A percentile compares a stretch with the other conserved stretches of the same genome.
These are phyloP conservation scores for Archivesica marissinica DNA, from an alignment of 1,140 invertebrate genomes.

Conservation along the genomic window DNA sequence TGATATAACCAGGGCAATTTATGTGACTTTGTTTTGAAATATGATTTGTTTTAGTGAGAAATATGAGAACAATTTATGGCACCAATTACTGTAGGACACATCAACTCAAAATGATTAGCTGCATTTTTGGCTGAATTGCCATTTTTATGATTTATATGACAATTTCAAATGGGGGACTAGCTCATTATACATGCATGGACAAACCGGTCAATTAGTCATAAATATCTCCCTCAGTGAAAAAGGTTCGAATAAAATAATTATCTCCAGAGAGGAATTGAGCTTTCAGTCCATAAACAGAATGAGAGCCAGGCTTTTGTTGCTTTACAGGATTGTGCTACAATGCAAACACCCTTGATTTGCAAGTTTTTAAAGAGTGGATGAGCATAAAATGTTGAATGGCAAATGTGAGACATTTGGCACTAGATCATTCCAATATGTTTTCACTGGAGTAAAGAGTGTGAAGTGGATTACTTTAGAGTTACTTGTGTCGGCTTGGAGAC, in stretches of 20 bases:
- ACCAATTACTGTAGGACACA: conserved; percentile 19
- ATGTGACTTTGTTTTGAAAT: too few species aligned
- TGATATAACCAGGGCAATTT: too few species aligned
- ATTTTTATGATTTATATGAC: conserved; percentile 58
- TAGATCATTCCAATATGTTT: conserved; percentile 36
- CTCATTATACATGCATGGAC: conserved; percentile 17
- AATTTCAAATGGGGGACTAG: conserved; percentile 16
- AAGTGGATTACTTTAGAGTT: conserved; percentile 37
- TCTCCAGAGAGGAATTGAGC: not conserved
- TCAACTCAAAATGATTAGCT: conserved; percentile 24
- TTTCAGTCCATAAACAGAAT: not conserved
- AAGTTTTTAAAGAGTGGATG: not conserved
- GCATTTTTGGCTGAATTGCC: conserved; percentile 28
- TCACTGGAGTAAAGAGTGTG: not conserved
- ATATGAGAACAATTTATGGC: not conserved
- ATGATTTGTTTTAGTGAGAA: conserved; percentile 17
- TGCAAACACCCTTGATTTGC: conserved; percentile 3
- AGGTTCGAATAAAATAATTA: not conserved
- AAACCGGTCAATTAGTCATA: conserved; percentile 48
- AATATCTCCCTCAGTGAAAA: conserved; percentile 33
- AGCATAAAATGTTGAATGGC: not conserved
- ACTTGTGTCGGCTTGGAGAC: conserved; percentile 8
- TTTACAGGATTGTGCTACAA: not conserved
- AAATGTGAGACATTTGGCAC: not conserved
- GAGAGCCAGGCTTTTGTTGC: not conserved